A percentile compares a stretch with the other conserved stretches of the same genome.
Conservation (phyloP, 2,113 vertebrate genomes). For the Aix galericulata region DNA sequence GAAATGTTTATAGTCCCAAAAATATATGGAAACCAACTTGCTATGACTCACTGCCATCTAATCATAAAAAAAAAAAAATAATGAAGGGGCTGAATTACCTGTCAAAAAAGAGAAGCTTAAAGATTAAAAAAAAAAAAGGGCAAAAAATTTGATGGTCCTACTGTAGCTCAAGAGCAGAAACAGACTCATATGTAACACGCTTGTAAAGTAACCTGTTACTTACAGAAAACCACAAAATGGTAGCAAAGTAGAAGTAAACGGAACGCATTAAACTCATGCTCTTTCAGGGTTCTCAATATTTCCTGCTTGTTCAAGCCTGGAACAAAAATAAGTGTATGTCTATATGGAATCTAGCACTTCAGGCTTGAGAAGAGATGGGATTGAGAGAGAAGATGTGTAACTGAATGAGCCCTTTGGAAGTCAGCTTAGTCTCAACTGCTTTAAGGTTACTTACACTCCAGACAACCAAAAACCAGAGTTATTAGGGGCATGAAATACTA, state of each 20-base stretch:
- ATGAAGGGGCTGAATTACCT: neutral
- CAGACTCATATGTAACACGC: too few species aligned
- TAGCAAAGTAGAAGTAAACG: neutral
- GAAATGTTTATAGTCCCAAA: neutral
- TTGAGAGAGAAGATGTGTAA: neutral
- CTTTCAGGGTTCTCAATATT: neutral
- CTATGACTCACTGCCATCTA: neutral
- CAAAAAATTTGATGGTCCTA: neutral
- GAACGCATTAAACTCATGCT: neutral
- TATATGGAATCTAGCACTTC: neutral
- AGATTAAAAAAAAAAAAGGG: neutral
- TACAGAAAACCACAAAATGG: neutral
- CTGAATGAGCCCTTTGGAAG: neutral
- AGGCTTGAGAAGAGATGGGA: rapidly evolving
- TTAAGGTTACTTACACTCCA: neutral
- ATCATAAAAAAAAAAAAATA: neutral
- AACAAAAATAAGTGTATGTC: neutral
- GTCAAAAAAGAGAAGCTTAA: neutral
- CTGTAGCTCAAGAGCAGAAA: neutral
- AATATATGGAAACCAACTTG: neutral
- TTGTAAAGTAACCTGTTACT: neutral
- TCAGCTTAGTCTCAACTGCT: neutral
- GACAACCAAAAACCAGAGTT: neutral
- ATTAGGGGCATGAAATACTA: neutral
- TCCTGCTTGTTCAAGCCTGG: neutral